Evolutionary conservation across 2,113 vertebrate species (phyloP), one percentile per base, ranked within the genome.

Genomic region (Sciurus niger): DNA sequence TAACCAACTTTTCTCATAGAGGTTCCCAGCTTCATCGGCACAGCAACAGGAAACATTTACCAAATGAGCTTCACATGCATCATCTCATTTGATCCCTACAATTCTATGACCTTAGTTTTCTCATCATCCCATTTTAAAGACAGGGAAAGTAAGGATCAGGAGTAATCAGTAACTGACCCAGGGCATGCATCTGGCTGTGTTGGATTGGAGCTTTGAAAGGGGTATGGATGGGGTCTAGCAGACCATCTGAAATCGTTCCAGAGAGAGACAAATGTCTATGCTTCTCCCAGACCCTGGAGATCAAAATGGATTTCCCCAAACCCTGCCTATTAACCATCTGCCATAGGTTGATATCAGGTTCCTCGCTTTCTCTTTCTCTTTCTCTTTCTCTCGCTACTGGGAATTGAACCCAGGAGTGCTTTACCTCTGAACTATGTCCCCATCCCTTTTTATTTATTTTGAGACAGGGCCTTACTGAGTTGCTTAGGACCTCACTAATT

Each of bases 161-260:
- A 25, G 82, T 51, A 77, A 13, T 32, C 11, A 32, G 60, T 13
- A 67, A 25, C 22, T 12, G 65, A 63, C 34, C 40, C 25, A 51
- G 25, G 24, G 20, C 32, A 6, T 0, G 2, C 2, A 9, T 40
- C 55, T 3, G 7, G 32, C 22, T 4, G 53, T 17, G 2, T 0
- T 24, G 18, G 78, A 70, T 25, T 6, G 40, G 37, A n/a, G 28
- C 46, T 78, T 70, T 68, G 12, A 48, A 90, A 72, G 1, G 1
- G 25, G 70, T 25, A 2, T 20, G 51, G 9, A 20, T 12, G 6
- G 9, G 3, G 24, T 28, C 24, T 40, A 4, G 13, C 1, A 43
- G 60, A 34, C 37, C 53, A 34, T 67, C 58, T 34, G 60, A 63
- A 37, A 79, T 14, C 46, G 90, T 95, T 72, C 25, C 24, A n/a